Evolutionary conservation across 2,888 invertebrate species (phyloP).

Genomic region (Parapristionchus giblindavisi): DNA sequence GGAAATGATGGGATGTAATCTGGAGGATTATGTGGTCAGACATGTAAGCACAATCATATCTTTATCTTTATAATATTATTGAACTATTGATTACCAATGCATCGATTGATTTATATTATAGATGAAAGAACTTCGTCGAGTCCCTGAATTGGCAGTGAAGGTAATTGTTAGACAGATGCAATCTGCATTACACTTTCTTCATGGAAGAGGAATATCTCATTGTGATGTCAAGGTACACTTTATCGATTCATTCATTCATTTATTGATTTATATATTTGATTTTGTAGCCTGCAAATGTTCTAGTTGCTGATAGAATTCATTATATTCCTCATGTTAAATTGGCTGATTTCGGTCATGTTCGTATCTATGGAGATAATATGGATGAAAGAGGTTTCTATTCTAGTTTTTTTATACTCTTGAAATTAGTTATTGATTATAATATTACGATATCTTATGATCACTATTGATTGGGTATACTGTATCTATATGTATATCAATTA

Average conservation of each 20-base stretch:
- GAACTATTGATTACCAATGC: too few relatives aligned
- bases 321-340: conserved; percentile 22
- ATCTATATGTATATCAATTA: neutral
- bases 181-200: conserved; percentile 24
- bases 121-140: neutral
- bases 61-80: too few relatives aligned
- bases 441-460: neutral
- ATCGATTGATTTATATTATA: neutral
- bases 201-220: conserved; percentile 26
- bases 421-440: too few relatives aligned
- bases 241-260: neutral
- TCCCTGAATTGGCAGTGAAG: conserved; percentile 2
- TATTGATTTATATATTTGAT: neutral
- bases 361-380: neutral
- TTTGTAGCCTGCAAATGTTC: conserved; percentile 21
- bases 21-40: neutral
- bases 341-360: conserved; percentile 33
- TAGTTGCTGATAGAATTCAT: neutral
- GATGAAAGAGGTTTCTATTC: neutral
- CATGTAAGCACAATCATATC: neutral
- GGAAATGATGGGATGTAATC: conserved; percentile 28
- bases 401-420: too few relatives aligned
- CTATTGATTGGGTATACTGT: neutral
- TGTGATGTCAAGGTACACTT: conserved; percentile 32
- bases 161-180: conserved; percentile 27